Evolutionary conservation across 1,140 invertebrate genomes (phyloP), one percentile per base, ranked within the genome.

Genomic region (Glossosoma conforme): DNA sequence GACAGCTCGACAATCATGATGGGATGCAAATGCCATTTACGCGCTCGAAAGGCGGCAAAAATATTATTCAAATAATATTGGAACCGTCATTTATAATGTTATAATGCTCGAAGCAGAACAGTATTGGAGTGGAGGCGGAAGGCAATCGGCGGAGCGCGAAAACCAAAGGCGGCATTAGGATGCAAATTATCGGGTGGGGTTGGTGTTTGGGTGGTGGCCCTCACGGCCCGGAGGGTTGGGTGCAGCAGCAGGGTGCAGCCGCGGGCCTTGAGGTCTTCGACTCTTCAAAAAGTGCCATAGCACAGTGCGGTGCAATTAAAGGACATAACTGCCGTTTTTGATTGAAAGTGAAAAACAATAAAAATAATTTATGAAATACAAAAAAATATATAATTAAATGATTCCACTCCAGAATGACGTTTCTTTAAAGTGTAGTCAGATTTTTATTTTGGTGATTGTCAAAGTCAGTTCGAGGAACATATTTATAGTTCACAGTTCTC

Each of bases 161-260:
- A 58, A 58, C 52, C 56, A 47, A 58, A 58, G 35, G 44, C 52
- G 56, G 54, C 51, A 52, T 58, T 54, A 54, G 42, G 56, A 58
- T 58, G 56, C 56, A 58, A 58, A 58, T 58, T 58, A 58, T 58
- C 52, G 44, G 33, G 19, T 44, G 43, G 32, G 36, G 33, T 41
- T 14, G 30, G 38, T 10, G 25, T 13, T 18, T 47, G 37, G 35
- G 35, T 3, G 33, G 6, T 24, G 37, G 41, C 10, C 5, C 13
- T 5, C 10, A 25, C 14, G 14, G 33, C 18, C n/a, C 6, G 20
- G 6, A 33, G 22, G 22, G 35, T 30, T 19, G 15, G 45, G n/a
- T 33, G 15, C 15, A 15, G 11, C 15, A 15, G 32, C 15, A 33
- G 32, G 32, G 32, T 15, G n/a, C 32, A 4, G 32, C 32, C 32